Base-by-base conservation (phyloP, 2,888 invertebrate genomes). In the Chymomyza fuscimana region DNA sequence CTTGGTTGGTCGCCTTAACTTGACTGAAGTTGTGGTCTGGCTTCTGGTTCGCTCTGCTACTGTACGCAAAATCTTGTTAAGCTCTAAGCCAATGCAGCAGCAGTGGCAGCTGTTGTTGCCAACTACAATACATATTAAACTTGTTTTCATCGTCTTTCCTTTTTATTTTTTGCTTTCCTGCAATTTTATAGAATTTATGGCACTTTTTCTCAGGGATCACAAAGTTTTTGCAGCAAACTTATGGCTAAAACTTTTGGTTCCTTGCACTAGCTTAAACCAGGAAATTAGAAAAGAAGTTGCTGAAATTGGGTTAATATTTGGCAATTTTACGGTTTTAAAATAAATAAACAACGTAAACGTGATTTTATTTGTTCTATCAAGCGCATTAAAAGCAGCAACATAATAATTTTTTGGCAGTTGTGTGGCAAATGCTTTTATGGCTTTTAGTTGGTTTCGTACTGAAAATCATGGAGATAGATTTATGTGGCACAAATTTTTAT, bases 161-260 rank as follows among this genome's bases (percentile, higher is more conserved):
- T 60, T 9, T 58, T 29, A 54, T 62, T 40, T 40, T 58, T 61
- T 79, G 69, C 73, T 73, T 67, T 63, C 59, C 63, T 72, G 82
- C 74, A 77, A 87, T 87, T 86, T 87, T 74, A 82, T 81, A 81
- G 83, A 85, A 87, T 87, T 85, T 85, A 87, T 85, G 83, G 77
- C 77, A 76, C 86, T 87, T 76, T 77, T 79, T 74, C 63, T 80
- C 63, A 75, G 82, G 82, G 82, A 82, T 82, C 82, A 70, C 70
- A 86, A 73, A 71, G 73, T 86, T 79, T 69, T 65, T 61, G 69
- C 67, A 67, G 65, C 72, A 40, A 60, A 69, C 61, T 65, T 65
- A 32, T 66, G 51, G 63, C 51, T 58, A 19, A 60, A 63, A 66
- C 56, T 72, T 72, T 46, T 29, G 46, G 56, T 63, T 46, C 58